Base-by-base conservation (phyloP, 53 echinoderm and acorn worm genomes). In the Stichopus horrens region DNA sequence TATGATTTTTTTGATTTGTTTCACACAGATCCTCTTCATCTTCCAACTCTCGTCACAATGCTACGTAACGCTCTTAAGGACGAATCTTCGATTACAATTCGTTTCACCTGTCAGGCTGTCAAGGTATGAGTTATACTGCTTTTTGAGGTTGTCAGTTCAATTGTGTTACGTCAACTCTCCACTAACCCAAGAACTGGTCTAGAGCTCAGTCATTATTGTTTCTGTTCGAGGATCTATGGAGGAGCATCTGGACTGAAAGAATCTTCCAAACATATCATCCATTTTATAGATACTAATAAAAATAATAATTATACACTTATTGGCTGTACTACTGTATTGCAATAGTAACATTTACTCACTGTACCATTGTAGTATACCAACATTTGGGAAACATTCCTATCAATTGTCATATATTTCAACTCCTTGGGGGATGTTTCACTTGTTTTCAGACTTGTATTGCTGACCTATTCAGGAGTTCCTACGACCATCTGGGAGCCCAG, bases 71-170 rank as follows among this genome's bases (percentile, higher is more conserved):
- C 92, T 71, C 92, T 98, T 10, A 86, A 73, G 76, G 98, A 98
- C 76, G 98, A 96, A 58, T 98, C 95, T 14, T 93, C 96, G 14
- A 93, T 95, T n/a, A 94, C 98, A 23, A 88, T 94, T 57, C 92
- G 98, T 75, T 93, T 90, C 79, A 84, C 94, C 75, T 98, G 98
- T 88, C 91, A 94, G 60, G 93, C 98, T 21, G 77, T 96, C 65
- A 98, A 96, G 98, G 98, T 96, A 77, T 67, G 81, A 37, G 0
- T 37, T 37, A 37, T 37, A 37, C 37, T 37, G 37, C 37, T 37
- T 37, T 37, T 37, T 2, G 37, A 37, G 37, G 37, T 37, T 37
- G 37, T 37, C 37, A 37, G 37, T 37, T 37, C 2, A 37, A 37
- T 37, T 37, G 1, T 37, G 37, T 37, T 37, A 37, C 37, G 2